These are phyloP conservation scores for Acleris sparsana DNA, from an alignment of 2,888 invertebrate genomes.

Conservation along the genomic window DNA sequence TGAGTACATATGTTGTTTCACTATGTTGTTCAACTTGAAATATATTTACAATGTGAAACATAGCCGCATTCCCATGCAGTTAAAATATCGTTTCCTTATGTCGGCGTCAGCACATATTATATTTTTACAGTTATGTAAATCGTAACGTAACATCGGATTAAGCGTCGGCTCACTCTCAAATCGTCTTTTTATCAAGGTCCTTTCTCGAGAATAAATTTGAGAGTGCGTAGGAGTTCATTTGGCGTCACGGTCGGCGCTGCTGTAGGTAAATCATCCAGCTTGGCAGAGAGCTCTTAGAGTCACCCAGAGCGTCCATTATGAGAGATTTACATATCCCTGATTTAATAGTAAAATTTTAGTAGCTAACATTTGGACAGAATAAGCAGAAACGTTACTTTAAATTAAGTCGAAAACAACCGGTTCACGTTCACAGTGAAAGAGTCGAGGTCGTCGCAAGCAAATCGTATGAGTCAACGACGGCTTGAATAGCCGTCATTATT, in stretches of 20 bases:
- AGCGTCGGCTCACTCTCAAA: slow-evolving; percentile 9
- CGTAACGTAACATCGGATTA: slow-evolving; percentile 23
- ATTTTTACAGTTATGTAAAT: slow-evolving; percentile 24
- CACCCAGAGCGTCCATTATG: slow-evolving; percentile 6
- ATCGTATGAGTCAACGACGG: slow-evolving; percentile 13
- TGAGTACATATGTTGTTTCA: no score
- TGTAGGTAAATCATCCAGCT: slow-evolving; percentile 25
- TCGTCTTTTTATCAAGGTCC: slow-evolving; percentile 28
- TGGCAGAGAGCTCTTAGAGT: slow-evolving; percentile 20
- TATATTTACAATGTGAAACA: no score
- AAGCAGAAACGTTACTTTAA: slow-evolving; percentile 9
- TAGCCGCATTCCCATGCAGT: not conserved
- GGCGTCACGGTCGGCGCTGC: slow-evolving; percentile 14
- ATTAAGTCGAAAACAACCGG: slow-evolving; percentile 16
- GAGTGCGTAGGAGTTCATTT: slow-evolving; percentile 26
- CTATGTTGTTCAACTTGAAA: no score
- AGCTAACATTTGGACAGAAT: slow-evolving; percentile 10
- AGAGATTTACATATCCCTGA: slow-evolving; percentile 18
- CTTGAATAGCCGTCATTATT: slow-evolving; percentile 6
- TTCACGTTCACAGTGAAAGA: slow-evolving; percentile 23
- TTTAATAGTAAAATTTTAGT: slow-evolving; percentile 18
- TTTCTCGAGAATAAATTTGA: slow-evolving; percentile 23
- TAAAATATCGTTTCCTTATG: not conserved
- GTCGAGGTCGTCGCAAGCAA: slow-evolving; percentile 19
- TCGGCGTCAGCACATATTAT: slow-evolving; percentile 1